Evolutionary conservation across 2,797 vertebrate genomes (phyloP).

Genomic region (Psittacula echo): DNA sequence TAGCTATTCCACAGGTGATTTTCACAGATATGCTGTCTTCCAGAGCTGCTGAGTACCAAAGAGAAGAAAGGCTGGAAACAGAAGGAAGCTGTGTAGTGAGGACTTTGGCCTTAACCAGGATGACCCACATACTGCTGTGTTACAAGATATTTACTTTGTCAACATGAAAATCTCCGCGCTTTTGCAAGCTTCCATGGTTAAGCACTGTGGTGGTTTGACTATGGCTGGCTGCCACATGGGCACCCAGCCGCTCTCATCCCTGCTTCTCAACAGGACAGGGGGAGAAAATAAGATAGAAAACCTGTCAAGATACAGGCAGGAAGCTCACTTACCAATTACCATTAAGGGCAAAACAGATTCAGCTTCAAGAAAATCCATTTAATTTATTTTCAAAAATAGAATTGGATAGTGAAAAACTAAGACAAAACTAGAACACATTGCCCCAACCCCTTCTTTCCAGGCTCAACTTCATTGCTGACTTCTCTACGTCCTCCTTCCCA

Average conservation of each 20-base stretch:
- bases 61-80: not conserved
- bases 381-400: not conserved
- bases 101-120: not conserved
- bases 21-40: not conserved
- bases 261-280: not conserved
- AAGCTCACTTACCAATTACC: not conserved
- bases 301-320: not conserved
- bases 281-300: not conserved
- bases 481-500: not conserved
- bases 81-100: not conserved
- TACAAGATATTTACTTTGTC: not conserved
- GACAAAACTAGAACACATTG: not conserved
- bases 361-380: not conserved
- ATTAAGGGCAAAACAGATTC: not conserved
- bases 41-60: not conserved
- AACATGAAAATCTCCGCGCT: not conserved
- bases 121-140: not conserved
- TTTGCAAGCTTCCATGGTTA: not conserved
- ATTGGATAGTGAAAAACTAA: not conserved
- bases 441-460: accelerated
- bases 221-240: not conserved
- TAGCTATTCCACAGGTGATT: not conserved
- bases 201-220: not conserved
- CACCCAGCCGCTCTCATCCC: not conserved
- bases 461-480: not conserved